Base-by-base conservation (phyloP, 2,113 vertebrate genomes). In the Thymallus thymallus region DNA sequence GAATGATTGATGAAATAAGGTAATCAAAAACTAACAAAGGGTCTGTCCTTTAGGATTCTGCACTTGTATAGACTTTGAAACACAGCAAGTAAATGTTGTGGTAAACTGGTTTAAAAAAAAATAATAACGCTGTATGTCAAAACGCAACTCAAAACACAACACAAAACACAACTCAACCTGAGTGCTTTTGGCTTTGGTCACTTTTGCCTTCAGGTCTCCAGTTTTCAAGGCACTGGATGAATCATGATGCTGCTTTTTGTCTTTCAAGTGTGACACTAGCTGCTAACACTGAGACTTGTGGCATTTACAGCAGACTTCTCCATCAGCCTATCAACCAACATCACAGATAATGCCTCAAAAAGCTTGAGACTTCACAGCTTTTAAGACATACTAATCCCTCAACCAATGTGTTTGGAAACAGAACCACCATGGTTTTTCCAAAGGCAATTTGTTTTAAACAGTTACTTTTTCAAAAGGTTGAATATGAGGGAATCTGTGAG, bases 381-480 rank as follows among this genome's bases (percentile, higher is more conserved):
- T 86, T 76, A 48, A 82, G 79, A 72, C 83, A 45, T 24, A 71
- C 80, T 89, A 87, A 90, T 91, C 85, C 81, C 82, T 83, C 80
- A 80, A 9, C 77, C 76, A 3, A 78, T 68, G 81, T 70, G 60
- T 76, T 75, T 77, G 67, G 76, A 72, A 77, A 83, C 74, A 82
- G 76, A 84, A 51, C 60, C 71, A 70, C 71, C 80, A 69, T 76
- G 60, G 70, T 68, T 77, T 79, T 72, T 58, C 32, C 74, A 76
- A 76, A 86, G 66, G 70, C 82, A 72, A 89, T 92, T 91, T 89
- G 89, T 91, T 88, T 87, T 73, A 81, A 83, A 80, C 88, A 88
- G 85, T 86, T 80, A 82, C 84, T 89, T 88, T 90, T 84, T 88
- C 83, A 89, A 84, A 88, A 84, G 75, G 82, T 89, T 90, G 86